A percentile compares a stretch with the other conserved stretches of the same genome.
Evolutionary conservation across 2,113 vertebrate genomes (phyloP).

Genomic region (Scopus umbretta): DNA sequence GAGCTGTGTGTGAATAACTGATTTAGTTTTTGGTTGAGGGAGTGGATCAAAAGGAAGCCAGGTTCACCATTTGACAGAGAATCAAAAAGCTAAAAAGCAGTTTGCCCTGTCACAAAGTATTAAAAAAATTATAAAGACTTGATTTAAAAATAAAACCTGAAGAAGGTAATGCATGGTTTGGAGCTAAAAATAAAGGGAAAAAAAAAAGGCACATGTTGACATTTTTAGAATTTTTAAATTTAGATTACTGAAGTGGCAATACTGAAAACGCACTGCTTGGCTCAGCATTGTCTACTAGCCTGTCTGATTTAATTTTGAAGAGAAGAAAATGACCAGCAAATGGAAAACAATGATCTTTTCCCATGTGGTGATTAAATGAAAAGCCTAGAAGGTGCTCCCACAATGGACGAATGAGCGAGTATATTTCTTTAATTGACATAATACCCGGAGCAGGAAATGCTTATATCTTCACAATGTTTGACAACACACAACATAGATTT

Average conservation of each 20-base stretch:
- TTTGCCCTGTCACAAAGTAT: not conserved
- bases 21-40: not conserved
- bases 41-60: constrained; percentile 7
- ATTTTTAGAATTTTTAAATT: not conserved
- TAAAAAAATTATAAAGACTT: not conserved
- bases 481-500: not conserved
- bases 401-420: not conserved
- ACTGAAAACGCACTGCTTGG: not conserved
- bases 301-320: not conserved
- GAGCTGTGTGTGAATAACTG: not conserved
- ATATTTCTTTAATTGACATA: not conserved
- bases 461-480: not conserved
- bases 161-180: not conserved
- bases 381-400: not conserved
- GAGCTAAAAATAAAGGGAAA: not conserved
- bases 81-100: not conserved
- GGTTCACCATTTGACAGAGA: not conserved
- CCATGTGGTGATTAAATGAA: not conserved
- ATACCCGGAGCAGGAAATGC: not conserved
- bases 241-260: not conserved
- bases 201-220: not conserved
- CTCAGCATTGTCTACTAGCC: not conserved
- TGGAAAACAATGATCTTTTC: not conserved
- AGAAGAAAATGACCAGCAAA: not conserved
- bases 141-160: not conserved